Conservation (phyloP, 2,888 invertebrate genomes). For the Lasiommata megera region DNA sequence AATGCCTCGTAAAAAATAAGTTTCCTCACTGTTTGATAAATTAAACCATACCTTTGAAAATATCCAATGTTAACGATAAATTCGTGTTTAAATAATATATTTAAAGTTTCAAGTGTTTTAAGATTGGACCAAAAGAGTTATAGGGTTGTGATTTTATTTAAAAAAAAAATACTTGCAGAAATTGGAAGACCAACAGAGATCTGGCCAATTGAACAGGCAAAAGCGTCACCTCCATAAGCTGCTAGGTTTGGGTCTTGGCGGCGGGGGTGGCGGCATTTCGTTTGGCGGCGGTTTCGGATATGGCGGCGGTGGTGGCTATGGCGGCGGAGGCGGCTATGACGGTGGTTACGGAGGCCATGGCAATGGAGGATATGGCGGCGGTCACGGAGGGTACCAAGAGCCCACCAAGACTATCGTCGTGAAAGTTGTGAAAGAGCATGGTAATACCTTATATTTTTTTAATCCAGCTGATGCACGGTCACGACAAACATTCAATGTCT, state of each 20-base stretch:
- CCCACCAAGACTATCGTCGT: conserved; percentile 51
- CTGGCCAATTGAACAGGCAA: conserved; percentile 47
- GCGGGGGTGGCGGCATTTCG: conserved; percentile 34
- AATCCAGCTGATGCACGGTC: no score
- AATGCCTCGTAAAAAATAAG: no score
- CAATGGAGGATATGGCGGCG: conserved; percentile 38
- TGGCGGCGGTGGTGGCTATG: conserved; percentile 34
- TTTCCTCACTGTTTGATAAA: no score
- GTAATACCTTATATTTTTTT: no score
- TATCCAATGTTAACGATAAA: no score
- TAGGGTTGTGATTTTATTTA: no score
- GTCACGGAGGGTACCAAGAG: conserved; percentile 41
- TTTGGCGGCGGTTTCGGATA: conserved; percentile 44
- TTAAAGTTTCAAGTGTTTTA: no score
- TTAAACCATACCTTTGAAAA: no score
- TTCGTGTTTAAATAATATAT: no score
- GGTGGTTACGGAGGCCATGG: conserved; percentile 17
- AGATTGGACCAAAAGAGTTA: no score
- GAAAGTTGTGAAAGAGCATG: conserved; percentile 52
- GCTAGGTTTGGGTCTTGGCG: conserved; percentile 36
- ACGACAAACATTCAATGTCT: no score
- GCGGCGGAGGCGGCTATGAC: conserved; percentile 42
- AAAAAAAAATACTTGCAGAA: conserved; percentile 44
- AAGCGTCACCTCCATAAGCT: conserved; percentile 52
- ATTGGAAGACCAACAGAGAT: conserved; percentile 61